Base-by-base conservation (phyloP, 2,888 invertebrate species). In the Dioctria rufipes region DNA sequence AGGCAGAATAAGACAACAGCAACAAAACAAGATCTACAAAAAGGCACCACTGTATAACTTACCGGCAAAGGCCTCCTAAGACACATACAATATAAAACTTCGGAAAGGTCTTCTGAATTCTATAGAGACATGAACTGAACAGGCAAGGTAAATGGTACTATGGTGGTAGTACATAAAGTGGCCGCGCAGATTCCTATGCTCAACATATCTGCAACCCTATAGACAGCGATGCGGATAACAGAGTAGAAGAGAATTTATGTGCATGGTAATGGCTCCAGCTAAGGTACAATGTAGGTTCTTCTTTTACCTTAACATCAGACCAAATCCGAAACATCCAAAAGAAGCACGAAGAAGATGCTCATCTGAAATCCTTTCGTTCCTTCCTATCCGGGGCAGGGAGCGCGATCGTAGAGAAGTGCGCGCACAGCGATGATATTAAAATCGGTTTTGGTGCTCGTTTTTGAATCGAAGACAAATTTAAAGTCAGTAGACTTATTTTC, bases 221-320 rank as follows among this genome's bases (percentile, higher is more conserved):
- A 54, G 79, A 54, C 78, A 46, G 49, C 58, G 77, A 67, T 77
- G 66, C 66, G 80, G 77, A 80, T 80, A 80, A 75, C 80, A 51
- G 75, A 80, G 66, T 75, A 66, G 58, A 77, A 39, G 80, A 80
- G 80, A 80, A 80, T 80, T 80, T 80, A 80, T 80, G 80, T 77
- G 80, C 80, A 80, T 80, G 75, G 80, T 77, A 80, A 80, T 80
- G 77, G 80, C 77, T 66, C 67, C 77, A 58, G 67, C 77, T 65
- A 66, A 65, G 54, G 80, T 66, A 77, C 63, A 80, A 63, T 73
- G 73, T 63, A 37, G 46, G 60, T 69, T 80, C 73, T 73, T 61
- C 77, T 63, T 75, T 63, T 42, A 42, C 73, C 73, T 43, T 60
- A 75, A 75, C 42, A 75, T 60, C 73, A 60, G 25, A 5, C 39